Base-by-base conservation (phyloP, 2,113 vertebrate species). In the Epinephelus cyanopodus region DNA sequence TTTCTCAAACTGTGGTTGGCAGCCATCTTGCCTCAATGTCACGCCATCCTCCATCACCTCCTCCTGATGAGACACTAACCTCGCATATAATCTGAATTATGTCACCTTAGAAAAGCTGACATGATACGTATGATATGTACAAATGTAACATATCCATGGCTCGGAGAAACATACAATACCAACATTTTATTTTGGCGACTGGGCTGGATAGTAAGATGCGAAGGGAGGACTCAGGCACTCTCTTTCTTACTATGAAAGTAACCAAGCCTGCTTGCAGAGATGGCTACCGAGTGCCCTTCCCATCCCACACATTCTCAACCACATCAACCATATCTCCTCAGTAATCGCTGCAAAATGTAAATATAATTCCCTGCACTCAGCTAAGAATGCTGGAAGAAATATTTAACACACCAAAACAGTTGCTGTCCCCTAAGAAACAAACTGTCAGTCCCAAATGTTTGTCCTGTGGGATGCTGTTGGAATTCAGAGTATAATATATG, bases 361-460 rank as follows among this genome's bases (percentile, higher is more conserved):
- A 88, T 85, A 79, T 48, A 68, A 67, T 56, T 88, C 76, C 60
- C 37, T 48, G 48, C 17, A 15, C 37, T 52, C 56, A 2, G 21
- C 58, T n/a, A 75, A 79, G 57, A 80, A 63, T n/a, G 8, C 8
- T 56, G 29, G 53, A 33, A 7, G 21, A 65, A 83, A 81, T 78
- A 74, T 53, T 58, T 39, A 82, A 47, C 21, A 0, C 62, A 83
- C 65, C 37, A 47, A 74, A 85, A 61, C 17, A 42, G 39, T 79
- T 77, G 18, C 67, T 79, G 68, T n/a, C 18, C 52, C 11, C 53
- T 47, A 70, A 67, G 47, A 76, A 62, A 84, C 57, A 81, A 68
- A 83, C 65, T 17, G 56, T 74, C 63, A 64, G 4, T 68, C 42
- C 74, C 47, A 70, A 62, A 63, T 60, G 17, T n/a, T 67, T 29